These are phyloP conservation scores for Tauraco erythrolophus DNA, from an alignment of 2,113 vertebrate genomes.

Conservation along the genomic window DNA sequence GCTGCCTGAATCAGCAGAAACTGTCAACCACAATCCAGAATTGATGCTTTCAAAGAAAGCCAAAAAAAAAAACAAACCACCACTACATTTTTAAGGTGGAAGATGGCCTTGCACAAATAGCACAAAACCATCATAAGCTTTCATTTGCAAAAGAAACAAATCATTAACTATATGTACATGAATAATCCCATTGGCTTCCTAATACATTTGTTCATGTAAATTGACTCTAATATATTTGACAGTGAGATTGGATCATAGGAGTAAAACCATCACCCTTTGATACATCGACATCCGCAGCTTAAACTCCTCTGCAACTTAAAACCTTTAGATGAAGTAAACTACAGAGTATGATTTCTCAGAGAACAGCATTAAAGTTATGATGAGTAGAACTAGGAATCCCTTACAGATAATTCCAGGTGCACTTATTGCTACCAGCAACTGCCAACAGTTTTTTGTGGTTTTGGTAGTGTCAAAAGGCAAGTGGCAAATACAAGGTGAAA, in stretches of 20 bases:
- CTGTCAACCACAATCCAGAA: not conserved
- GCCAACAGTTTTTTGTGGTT: not conserved
- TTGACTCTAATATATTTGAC: not conserved
- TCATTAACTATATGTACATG: not conserved
- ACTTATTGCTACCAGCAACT: not conserved
- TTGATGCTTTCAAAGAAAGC: not conserved
- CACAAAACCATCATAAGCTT: not conserved
- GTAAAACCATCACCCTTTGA: not conserved
- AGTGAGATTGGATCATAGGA: not conserved
- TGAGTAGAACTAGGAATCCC: not conserved
- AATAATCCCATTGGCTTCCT: not conserved
- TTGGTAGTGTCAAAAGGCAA: not conserved
- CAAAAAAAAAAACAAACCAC: not conserved
- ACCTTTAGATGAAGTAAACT: not conserved
- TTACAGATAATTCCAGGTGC: not conserved
- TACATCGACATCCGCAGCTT: not conserved
- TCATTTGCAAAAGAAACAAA: not conserved
- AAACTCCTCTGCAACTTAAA: not conserved
- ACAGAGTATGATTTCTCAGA: not conserved
- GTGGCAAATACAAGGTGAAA: not conserved
- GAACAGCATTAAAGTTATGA: not conserved
- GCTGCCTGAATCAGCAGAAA: not conserved
- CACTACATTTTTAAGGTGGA: not conserved
- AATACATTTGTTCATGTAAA: not conserved
- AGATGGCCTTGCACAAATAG: not conserved